Evolutionary conservation across 2,888 invertebrate genomes (phyloP), one percentile per base, ranked within the genome.

Genomic region (Lumbricus terrestris): DNA sequence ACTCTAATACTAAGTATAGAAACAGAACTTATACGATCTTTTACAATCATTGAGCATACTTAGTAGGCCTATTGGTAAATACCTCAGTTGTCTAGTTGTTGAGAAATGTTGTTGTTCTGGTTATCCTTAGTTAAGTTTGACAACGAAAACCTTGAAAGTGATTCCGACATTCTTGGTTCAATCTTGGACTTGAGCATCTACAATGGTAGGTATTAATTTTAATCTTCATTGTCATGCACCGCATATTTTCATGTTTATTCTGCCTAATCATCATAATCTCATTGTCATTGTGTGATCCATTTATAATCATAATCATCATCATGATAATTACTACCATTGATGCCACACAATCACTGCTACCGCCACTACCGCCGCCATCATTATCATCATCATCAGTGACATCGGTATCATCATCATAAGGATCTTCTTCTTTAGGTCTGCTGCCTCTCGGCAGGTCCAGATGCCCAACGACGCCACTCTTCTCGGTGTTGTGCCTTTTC

Each of bases 191-290:
- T 40, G 29, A 40, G 29, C 37, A 33, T 38, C 20, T 88, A 88
- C 88, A 40, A n/a, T 88, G 40, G 88, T 88, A 37, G 15, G n/a
- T 47, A 6, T 40, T 40, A 6, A 40, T 40, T 40, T 54, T 89
- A 82, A 90, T 89, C 90, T 89, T 89, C 88, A 90, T 40, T 47
- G 69, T 89, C 47, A 47, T 47, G 20, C 18, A 82, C 90, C 38
- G 16, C 90, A 90, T n/a, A n/a, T n/a, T n/a, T n/a, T 82, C 90
- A 90, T 90, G 89, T 89, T 89, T 89, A 89, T 90, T 83, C 89
- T 82, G 83, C 38, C 4, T 47, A 18, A 47, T 47, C 47, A 11
- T 69, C 29, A n/a, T n/a, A 29, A 29, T n/a, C n/a, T 16, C n/a
- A n/a, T n/a, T n/a, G n/a, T n/a, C n/a, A n/a, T n/a, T n/a, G n/a